phyloP scores from a whole-genome alignment of 1,140 invertebrate genomes.

The Drosophila teissieri region DNA sequence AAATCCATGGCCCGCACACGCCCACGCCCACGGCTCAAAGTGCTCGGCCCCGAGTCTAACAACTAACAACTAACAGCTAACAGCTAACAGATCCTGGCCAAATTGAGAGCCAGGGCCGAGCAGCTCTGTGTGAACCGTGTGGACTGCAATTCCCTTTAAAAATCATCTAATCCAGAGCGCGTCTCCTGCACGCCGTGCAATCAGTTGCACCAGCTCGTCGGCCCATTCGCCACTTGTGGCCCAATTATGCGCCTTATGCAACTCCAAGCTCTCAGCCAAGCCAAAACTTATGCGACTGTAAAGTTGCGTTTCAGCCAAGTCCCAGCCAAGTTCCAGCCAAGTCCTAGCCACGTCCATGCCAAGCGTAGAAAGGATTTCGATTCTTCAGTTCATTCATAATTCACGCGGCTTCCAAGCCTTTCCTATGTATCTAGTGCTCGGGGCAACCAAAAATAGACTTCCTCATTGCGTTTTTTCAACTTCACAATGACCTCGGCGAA shows the following conservation, averaged over 20 bases:
- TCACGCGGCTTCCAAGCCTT: too few relatives aligned
- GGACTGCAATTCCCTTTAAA: constrained; percentile 76
- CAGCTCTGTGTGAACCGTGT: constrained; percentile 56
- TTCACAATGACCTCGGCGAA: background rate
- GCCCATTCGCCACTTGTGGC: background rate
- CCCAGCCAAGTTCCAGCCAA: too few relatives aligned
- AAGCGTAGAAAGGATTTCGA: too few relatives aligned
- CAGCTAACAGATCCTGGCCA: too few relatives aligned
- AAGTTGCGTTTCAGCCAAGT: too few relatives aligned
- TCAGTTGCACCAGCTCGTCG: background rate
- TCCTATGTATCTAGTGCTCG: too few relatives aligned
- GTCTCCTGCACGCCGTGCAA: constrained; percentile 1
- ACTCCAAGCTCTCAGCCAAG: constrained; percentile 10
- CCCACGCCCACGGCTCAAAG: constrained; percentile 73
- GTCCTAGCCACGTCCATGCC: too few relatives aligned
- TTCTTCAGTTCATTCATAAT: too few relatives aligned
- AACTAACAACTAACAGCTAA: background rate
- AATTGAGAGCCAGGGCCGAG: constrained; percentile 1
- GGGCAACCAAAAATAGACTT: too few relatives aligned
- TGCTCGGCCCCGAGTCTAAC: background rate
- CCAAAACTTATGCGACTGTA: background rate
- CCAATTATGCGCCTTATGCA: constrained; percentile 53
- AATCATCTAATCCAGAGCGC: constrained; percentile 72
- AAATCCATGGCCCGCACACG: constrained; percentile 72
- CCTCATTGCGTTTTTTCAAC: background rate